Evolutionary conservation across 2,113 vertebrate species (phyloP).

Genomic region (Butorides virescens): DNA sequence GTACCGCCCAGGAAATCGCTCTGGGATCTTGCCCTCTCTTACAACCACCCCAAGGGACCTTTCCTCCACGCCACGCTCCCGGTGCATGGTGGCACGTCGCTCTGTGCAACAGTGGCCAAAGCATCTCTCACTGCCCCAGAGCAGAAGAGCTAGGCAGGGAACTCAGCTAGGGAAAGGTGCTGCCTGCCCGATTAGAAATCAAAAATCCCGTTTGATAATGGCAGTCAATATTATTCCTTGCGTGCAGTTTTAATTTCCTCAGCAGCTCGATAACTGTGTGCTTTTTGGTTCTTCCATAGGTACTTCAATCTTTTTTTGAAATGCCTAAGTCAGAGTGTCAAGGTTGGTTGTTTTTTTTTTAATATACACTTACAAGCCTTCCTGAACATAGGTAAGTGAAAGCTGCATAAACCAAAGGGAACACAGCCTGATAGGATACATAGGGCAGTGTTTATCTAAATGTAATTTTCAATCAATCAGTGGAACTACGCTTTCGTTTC

Average conservation of each 20-base stretch:
- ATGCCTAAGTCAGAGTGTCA: not conserved
- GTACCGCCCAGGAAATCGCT: accelerated
- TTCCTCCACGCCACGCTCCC: accelerated
- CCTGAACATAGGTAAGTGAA: not conserved
- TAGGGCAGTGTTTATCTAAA: not conserved
- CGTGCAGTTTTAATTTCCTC: not conserved
- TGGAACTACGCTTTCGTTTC: not conserved
- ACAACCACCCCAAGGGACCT: not conserved
- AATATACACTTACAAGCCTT: not conserved
- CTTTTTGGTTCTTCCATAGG: not conserved
- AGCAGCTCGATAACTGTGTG: not conserved
- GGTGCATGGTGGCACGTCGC: accelerated
- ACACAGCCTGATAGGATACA: not conserved
- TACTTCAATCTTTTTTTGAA: not conserved
- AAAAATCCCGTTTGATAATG: not conserved
- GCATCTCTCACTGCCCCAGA: not conserved
- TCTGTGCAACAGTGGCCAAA: not conserved
- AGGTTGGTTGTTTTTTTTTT: not conserved
- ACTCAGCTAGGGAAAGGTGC: not conserved
- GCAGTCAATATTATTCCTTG: not conserved
- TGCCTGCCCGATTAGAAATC: not conserved
- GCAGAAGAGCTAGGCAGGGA: not conserved
- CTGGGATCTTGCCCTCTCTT: not conserved
- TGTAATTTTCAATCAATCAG: conserved; percentile 1
- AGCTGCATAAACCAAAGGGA: not conserved